phyloP scores from a whole-genome alignment of 2,113 vertebrate species.

The Salvelinus fontinalis region DNA sequence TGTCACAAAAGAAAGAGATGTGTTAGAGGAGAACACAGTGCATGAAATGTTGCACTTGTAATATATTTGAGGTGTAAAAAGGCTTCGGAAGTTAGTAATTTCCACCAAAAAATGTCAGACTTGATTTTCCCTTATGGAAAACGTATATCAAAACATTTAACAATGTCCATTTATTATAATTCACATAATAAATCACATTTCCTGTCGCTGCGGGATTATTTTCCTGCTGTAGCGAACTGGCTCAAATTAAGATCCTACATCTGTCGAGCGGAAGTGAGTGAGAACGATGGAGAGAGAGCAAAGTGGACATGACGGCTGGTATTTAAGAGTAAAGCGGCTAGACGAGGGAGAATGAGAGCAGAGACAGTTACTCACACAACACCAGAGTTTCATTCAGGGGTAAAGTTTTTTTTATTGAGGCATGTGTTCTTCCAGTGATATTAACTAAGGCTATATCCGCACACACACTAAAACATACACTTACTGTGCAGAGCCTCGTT shows the following conservation, averaged over 20 bases:
- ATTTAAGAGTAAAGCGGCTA: background rate
- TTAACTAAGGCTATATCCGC: constrained; percentile 21
- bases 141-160: no score
- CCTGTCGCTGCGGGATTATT: no score
- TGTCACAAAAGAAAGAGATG: background rate
- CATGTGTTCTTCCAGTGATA: constrained; percentile 31
- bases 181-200: no score
- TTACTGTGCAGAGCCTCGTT: background rate
- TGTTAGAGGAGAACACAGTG: no score
- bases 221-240: no score
- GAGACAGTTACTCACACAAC: background rate
- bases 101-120: no score
- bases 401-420: constrained; percentile 66
- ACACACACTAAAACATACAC: constrained; percentile 18
- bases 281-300: background rate
- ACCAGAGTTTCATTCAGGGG: background rate
- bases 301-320: background rate
- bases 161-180: no score
- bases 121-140: no score
- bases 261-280: background rate
- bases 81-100: no score
- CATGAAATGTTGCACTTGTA: no score
- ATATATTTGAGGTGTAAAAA: no score
- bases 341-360: background rate
- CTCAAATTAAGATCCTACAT: no score